Base-by-base conservation (phyloP, 2,888 invertebrate species). In the Cerceris ruficornis region DNA sequence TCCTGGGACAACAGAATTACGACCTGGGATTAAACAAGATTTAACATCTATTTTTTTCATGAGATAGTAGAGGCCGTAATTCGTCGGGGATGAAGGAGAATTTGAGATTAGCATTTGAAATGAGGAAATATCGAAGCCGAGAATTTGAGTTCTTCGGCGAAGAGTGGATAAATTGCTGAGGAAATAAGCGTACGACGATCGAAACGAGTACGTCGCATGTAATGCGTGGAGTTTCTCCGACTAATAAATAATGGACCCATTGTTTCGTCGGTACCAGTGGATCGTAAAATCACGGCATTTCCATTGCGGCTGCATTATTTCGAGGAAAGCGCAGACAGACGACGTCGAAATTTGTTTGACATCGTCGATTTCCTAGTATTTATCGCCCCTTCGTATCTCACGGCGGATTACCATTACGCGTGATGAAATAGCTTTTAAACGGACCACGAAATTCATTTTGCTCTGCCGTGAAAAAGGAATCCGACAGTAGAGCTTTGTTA, bases 171-270 rank as follows among this genome's bases (percentile, higher is more conserved):
- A 83, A 84, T 78, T 64, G 68, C 59, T 15, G 43, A 6, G 62
- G 70, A 73, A 77, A 61, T 61, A 69, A 42, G 50, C 15, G 65
- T 28, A 28, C 61, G 50, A 39, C 71, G 69, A 54, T 41, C 66
- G 70, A 65, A 59, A 76, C 54, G 77, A 80, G 86, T 83, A 85
- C 78, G 81, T 77, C 72, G 81, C 81, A 81, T 75, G 85, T 88
- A 88, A 88, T 86, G 83, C 84, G 77, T 75, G 71, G 79, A 85
- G 86, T 87, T 86, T 86, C 82, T 69, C 28, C 28, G 61, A 78
- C 85, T 85, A 87, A 89, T 89, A 90, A 90, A 89, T 90, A 89
- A 90, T 87, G 82, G 86, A 50, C 74, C 86, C 85, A 89, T 89
- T 90, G 87, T 89, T 88, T 82, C 85, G 79, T 81, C 83, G 81